These are phyloP conservation scores for Dicerorhinus sumatrensis DNA, from an alignment of 2,113 vertebrate genomes.

Conservation along the genomic window DNA sequence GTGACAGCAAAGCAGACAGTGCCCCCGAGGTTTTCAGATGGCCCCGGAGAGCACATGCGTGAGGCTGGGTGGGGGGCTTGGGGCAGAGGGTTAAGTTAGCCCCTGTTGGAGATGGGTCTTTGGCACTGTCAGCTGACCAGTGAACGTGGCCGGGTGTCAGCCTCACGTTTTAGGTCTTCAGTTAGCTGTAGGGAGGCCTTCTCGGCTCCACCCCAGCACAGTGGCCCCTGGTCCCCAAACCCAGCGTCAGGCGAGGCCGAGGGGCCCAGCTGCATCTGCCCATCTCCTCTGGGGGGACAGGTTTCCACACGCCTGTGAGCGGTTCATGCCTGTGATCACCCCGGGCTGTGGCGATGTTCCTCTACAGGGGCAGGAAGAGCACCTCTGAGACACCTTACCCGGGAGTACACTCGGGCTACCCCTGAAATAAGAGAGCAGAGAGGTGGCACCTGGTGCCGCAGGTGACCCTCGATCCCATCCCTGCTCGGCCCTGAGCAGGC, in stretches of 20 bases:
- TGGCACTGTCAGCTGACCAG: constrained; percentile 17
- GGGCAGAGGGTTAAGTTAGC: background rate
- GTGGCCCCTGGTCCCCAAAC: too few relatives aligned
- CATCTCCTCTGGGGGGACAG: background rate
- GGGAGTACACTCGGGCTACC: background rate
- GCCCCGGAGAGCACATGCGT: background rate
- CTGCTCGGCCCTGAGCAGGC: background rate
- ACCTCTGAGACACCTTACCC: background rate
- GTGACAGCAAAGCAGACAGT: background rate
- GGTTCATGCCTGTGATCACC: too few relatives aligned
- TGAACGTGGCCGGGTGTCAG: constrained; percentile 64
- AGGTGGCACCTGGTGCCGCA: background rate
- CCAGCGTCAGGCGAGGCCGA: background rate
- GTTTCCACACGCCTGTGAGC: background rate
- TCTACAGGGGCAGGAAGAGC: background rate
- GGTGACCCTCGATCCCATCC: fast-evolving
- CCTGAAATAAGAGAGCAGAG: background rate
- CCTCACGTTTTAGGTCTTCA: constrained; percentile 79
- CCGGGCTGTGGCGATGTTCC: background rate
- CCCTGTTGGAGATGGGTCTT: background rate
- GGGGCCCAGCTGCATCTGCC: background rate
- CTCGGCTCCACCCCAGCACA: background rate
- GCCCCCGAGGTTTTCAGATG: background rate
- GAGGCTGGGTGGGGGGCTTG: background rate
- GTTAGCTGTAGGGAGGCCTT: constrained; percentile 57